Percentiles rank a stretch among this genome's conserved stretches.
Evolutionary conservation across 1,140 invertebrate species (phyloP).

Genomic region (Drosophila mojavensis): DNA sequence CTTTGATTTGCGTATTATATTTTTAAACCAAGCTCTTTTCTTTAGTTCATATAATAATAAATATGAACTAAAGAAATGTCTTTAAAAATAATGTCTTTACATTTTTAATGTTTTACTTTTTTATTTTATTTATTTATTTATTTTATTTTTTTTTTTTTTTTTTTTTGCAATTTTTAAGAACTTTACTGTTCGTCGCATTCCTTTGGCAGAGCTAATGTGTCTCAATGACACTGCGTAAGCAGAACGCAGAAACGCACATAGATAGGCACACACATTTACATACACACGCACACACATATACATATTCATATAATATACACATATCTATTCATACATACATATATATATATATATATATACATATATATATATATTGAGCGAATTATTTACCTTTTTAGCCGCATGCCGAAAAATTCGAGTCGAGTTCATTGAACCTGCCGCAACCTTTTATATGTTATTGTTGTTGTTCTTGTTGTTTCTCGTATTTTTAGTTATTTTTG

Average conservation of each 20-base stretch:
- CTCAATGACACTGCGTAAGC: slow-evolving; percentile 26
- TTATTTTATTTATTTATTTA: neutral
- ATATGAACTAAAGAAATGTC: too few relatives aligned
- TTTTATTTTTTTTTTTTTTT: neutral
- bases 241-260: slow-evolving; percentile 2
- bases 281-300: slow-evolving; percentile 3
- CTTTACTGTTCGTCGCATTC: neutral
- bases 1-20: too few relatives aligned
- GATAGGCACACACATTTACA: slow-evolving; percentile 8
- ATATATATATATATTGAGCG: neutral
- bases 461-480: slow-evolving; percentile 21
- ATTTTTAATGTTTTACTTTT: too few relatives aligned
- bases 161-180: neutral
- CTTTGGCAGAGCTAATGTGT: slow-evolving; percentile 11
- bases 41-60: too few relatives aligned
- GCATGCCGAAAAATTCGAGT: slow-evolving; percentile 30
- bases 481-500: slow-evolving; percentile 44
- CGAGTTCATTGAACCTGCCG: slow-evolving; percentile 48
- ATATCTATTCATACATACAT: slow-evolving; percentile 7
- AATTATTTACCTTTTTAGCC: slow-evolving; percentile 50
- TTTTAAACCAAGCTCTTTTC: too few relatives aligned
- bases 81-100: too few relatives aligned
- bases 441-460: slow-evolving; percentile 18
- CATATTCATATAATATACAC: neutral
- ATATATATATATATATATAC: neutral